Conservation (phyloP, 2,797 vertebrate genomes). For the Argentina silus region DNA sequence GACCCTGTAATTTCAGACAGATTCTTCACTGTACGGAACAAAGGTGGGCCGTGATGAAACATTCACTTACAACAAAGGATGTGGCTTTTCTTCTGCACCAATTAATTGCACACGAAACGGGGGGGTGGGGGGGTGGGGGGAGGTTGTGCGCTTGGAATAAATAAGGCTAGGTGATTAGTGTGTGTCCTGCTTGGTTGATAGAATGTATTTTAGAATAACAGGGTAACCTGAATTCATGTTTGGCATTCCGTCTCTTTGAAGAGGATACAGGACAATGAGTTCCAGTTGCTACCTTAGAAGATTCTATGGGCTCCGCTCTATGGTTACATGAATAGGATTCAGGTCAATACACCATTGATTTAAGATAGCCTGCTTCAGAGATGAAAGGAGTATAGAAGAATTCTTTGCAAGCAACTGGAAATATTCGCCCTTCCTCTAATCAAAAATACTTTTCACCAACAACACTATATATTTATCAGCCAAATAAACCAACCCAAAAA, state of each 20-base stretch:
- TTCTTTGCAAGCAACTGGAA: neutral
- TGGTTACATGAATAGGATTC: slow-evolving; percentile 9
- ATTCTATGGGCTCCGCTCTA: slow-evolving; percentile 2
- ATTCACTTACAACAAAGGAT: slow-evolving; percentile 75
- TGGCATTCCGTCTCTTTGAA: slow-evolving; percentile 6
- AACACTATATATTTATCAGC: neutral
- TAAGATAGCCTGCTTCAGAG: slow-evolving; percentile 20
- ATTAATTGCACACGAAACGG: slow-evolving; percentile 6
- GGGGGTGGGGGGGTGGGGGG: neutral
- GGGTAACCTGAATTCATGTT: slow-evolving; percentile 11
- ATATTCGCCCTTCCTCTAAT: neutral
- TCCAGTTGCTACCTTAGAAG: neutral
- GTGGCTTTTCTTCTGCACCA: slow-evolving; percentile 21
- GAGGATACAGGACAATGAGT: slow-evolving; percentile 20
- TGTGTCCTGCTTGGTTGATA: slow-evolving; percentile 4
- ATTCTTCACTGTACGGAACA: slow-evolving; percentile 88
- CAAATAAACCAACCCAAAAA: neutral
- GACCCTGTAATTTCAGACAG: slow-evolving; percentile 85
- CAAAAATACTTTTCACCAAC: neutral
- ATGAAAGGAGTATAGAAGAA: slow-evolving; percentile 12
- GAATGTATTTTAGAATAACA: slow-evolving; percentile 5
- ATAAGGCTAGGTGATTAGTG: slow-evolving; percentile 30
- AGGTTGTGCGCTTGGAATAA: slow-evolving; percentile 17
- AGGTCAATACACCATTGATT: slow-evolving; percentile 14
- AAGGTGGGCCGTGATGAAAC: slow-evolving; percentile 85